Base-by-base conservation (phyloP, 2,888 invertebrate genomes). In the Ischnus inquisitorius region DNA sequence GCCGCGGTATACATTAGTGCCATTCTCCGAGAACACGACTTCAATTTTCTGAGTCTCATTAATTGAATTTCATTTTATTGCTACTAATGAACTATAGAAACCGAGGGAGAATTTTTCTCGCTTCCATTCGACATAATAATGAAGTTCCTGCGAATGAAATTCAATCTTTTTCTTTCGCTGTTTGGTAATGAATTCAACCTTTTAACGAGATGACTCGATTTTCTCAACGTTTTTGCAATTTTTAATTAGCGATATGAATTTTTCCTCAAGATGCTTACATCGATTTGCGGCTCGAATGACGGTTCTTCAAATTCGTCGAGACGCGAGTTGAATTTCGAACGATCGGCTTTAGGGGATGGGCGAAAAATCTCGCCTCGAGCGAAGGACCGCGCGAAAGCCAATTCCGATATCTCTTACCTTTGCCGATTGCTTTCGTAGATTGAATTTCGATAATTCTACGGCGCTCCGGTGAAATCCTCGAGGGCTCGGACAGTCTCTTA, bases 351-450 rank as follows among this genome's bases (percentile, higher is more conserved):
- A 10, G 51, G 19, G 51, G 19, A 51, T 68, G 25, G 19, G 6
- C 54, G n/a, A 41, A 41, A 34, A 14, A 16, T 4, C 2, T 6
- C 48, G 54, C 48, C 8, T 54, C 12, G 39, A 48, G 43, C 34
- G 74, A 68, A 34, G 57, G 19, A 60, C 2, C 34, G 6, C 39
- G 43, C 22, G 25, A 39, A 22, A 48, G 67, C 51, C 62, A 79
- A 84, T 85, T 81, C 67, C 64, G 51, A 84, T n/a, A n/a, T 81
- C 65, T 80, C 87, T 86, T 87, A 88, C 88, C 87, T 34, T 34
- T 34, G 8, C 34, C 87, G 86, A 87, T 87, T 87, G 85, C 75
- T 74, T 75, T 71, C 54, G 67, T 64, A 79, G 86, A 88, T 86
- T 86, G 83, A 84, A 87, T 86, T 82, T 86, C 81, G 83, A 64